Conservation (phyloP, 2,797 vertebrate species). For the Gorsachius magnificus region DNA sequence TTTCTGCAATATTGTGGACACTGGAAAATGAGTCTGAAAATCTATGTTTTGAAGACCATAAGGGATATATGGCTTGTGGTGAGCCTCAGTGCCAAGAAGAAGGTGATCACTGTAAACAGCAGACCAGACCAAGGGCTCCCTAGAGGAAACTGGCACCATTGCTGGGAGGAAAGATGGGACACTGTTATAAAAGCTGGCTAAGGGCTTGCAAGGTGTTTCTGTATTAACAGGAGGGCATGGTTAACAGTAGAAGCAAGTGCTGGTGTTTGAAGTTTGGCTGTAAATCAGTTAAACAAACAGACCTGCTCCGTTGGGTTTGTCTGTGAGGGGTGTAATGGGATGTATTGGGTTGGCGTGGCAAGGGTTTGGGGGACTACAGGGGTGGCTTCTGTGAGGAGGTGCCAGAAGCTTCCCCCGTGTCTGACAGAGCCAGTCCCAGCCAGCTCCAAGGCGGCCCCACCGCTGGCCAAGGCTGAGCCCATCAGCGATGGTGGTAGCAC, state of each 20-base stretch:
- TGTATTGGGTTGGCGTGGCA: too few relatives aligned
- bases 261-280: neutral
- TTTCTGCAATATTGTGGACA: neutral
- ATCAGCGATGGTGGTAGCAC: too few relatives aligned
- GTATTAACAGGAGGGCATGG: neutral
- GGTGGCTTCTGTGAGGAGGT: too few relatives aligned
- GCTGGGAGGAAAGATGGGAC: neutral
- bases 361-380: too few relatives aligned
- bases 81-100: neutral
- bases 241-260: neutral
- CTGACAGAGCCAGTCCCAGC: too few relatives aligned
- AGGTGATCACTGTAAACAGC: accelerated
- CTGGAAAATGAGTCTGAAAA: neutral
- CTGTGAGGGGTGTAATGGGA: accelerated
- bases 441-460: too few relatives aligned
- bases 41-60: accelerated
- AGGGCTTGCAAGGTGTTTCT: neutral
- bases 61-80: neutral
- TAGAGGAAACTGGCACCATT: neutral
- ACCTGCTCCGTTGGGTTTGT: neutral
- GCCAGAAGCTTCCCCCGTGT: too few relatives aligned
- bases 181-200: neutral
- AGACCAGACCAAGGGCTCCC: neutral
- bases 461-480: too few relatives aligned
- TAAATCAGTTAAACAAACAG: neutral